These are phyloP conservation scores for Leptatherina wallacei DNA, from an alignment of 2,797 vertebrate species.

Conservation along the genomic window DNA sequence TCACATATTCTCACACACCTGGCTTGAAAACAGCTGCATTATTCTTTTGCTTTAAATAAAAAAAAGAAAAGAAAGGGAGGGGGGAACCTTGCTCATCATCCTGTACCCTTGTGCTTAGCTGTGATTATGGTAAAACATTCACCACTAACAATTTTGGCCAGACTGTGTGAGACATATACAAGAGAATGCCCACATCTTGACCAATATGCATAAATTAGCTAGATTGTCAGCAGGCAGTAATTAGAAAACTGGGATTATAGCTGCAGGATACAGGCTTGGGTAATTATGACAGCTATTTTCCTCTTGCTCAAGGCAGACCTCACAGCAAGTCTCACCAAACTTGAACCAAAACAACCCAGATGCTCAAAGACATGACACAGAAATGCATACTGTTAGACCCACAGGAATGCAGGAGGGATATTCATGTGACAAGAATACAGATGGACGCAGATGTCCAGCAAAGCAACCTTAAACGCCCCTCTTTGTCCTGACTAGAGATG, in stretches of 20 bases:
- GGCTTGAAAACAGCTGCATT: not conserved
- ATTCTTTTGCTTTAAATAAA: not conserved
- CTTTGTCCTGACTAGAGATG: conserved; percentile 40
- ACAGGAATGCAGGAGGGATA: conserved; percentile 25
- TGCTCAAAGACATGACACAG: conserved; percentile 14
- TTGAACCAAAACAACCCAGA: conserved; percentile 31
- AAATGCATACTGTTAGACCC: conserved; percentile 5
- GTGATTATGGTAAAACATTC: conserved; percentile 51
- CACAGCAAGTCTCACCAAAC: conserved; percentile 52
- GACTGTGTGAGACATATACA: conserved; percentile 14
- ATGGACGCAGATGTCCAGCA: conserved; percentile 33
- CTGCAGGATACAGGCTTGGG: conserved; percentile 36
- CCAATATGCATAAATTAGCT: conserved; percentile 51
- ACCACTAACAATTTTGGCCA: conserved; percentile 38
- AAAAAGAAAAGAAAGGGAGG: conserved; percentile 39
- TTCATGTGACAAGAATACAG: conserved; percentile 11
- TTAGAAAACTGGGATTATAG: conserved; percentile 48
- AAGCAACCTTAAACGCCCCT: conserved; percentile 23
- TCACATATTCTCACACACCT: conserved; percentile 34
- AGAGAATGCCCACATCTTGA: conserved; percentile 44
- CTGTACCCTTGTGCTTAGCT: conserved; percentile 8
- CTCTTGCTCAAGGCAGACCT: conserved; percentile 53
- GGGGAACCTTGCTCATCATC: not conserved
- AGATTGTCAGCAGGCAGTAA: conserved; percentile 53
- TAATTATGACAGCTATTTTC: conserved; percentile 60